Conservation (phyloP, 1,140 invertebrate species). For the Polypedilum vanderplanki region DNA sequence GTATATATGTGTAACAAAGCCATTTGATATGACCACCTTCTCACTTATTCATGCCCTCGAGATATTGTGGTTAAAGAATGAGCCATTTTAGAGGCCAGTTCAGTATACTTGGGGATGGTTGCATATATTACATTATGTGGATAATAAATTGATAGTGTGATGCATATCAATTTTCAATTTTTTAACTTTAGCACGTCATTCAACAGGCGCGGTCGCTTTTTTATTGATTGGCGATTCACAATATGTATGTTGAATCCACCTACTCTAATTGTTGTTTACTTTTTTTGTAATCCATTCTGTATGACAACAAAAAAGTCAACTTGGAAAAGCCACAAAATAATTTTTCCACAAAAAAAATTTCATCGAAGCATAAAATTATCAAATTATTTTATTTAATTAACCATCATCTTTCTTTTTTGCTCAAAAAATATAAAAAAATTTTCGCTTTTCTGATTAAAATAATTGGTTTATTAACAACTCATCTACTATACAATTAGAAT, state of each 20-base stretch:
- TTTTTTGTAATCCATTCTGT: background rate
- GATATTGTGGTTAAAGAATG: no score
- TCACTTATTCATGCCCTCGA: no score
- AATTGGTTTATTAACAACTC: no score
- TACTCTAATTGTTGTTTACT: background rate
- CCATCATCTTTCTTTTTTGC: conserved; percentile 3
- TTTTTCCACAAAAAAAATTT: background rate
- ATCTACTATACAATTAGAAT: no score
- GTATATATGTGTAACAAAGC: no score
- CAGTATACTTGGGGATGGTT: no score
- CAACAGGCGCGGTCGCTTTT: background rate
- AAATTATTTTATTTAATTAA: conserved; percentile 20
- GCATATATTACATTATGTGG: background rate
- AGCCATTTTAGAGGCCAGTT: no score
- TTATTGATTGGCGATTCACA: background rate
- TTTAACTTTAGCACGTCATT: conserved; percentile 1
- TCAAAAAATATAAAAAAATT: background rate
- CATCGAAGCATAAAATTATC: conserved; percentile 13
- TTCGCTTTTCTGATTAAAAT: no score
- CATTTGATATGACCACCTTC: no score
- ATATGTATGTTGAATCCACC: background rate
- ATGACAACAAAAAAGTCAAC: background rate
- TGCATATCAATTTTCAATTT: background rate
- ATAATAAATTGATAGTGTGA: background rate
- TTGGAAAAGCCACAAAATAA: conserved; percentile 1